A percentile compares a stretch with the other conserved stretches of the same genome.
Evolutionary conservation across 1,140 invertebrate species (phyloP).

Genomic region (Copidosoma floridanum): DNA sequence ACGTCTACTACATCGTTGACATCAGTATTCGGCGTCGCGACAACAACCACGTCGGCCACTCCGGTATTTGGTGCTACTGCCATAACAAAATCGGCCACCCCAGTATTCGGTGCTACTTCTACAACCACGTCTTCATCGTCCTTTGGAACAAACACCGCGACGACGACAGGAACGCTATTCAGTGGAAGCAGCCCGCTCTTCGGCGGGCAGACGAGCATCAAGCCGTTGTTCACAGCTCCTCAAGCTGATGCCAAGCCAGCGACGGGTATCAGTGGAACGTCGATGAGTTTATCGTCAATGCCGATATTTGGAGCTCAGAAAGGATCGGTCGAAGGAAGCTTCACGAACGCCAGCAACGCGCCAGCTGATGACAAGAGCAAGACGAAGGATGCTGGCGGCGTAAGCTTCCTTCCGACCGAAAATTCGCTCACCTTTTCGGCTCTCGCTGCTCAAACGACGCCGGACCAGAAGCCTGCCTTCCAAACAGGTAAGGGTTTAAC

Average conservation of each 20-base stretch:
- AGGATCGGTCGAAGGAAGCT: too few species aligned
- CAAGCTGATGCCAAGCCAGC: too few species aligned
- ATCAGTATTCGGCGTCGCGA: background rate
- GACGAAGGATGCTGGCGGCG: background rate
- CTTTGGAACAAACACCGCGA: background rate
- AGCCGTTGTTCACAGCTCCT: too few species aligned
- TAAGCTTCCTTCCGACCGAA: constrained; percentile 29
- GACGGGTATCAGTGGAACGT: too few species aligned
- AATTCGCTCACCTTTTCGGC: constrained; percentile 37
- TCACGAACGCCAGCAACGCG: too few species aligned
- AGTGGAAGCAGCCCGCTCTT: background rate
- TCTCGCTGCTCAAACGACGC: constrained; percentile 33
- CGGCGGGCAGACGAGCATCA: background rate
- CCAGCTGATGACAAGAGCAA: too few species aligned
- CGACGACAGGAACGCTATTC: background rate
- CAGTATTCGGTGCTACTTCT: too few species aligned
- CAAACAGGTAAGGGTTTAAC: constrained; percentile 38
- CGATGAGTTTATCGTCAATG: too few species aligned
- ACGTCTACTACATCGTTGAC: too few species aligned
- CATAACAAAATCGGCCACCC: too few species aligned
- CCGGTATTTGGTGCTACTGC: background rate
- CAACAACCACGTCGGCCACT: constrained; percentile 11
- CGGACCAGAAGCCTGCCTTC: constrained; percentile 36
- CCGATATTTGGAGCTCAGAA: too few species aligned
- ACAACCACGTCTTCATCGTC: background rate